A percentile compares a stretch with the other conserved stretches of the same genome.
Conservation (phyloP, 37 sponge, comb jelly and placozoan species). For the Geodia barretti region DNA sequence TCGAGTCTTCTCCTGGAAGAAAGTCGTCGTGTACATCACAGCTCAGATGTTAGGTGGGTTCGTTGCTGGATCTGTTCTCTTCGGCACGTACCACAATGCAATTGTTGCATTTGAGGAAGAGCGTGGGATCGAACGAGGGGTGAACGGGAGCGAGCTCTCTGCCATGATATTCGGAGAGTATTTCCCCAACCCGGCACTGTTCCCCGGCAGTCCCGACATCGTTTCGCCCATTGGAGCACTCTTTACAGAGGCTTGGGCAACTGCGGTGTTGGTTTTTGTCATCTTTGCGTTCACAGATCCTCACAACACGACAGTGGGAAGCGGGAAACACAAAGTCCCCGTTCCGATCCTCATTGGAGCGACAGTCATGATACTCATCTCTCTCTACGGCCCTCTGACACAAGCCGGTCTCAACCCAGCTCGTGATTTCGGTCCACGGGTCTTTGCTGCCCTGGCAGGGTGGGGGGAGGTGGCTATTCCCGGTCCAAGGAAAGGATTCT, state of each 20-base stretch:
- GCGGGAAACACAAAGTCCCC: slow-evolving; percentile 10
- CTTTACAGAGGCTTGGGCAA: slow-evolving; percentile 38
- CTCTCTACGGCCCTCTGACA: slow-evolving; percentile 42
- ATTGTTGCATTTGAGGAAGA: slow-evolving; percentile 27
- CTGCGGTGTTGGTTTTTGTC: slow-evolving; percentile 47
- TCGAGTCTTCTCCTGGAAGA: slow-evolving; percentile 35
- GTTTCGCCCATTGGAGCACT: slow-evolving; percentile 23
- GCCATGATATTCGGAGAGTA: slow-evolving; percentile 69
- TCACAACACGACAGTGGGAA: slow-evolving; percentile 26
- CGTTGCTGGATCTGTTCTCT: slow-evolving; percentile 17
- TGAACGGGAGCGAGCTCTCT: slow-evolving; percentile 12
- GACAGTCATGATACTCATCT: slow-evolving; percentile 39
- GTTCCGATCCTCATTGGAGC: slow-evolving; percentile 44
- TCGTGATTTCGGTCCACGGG: slow-evolving; percentile 72
- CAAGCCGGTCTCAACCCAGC: slow-evolving; percentile 76
- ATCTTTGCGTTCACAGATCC: slow-evolving; percentile 49
- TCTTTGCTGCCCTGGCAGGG: slow-evolving; percentile 56
- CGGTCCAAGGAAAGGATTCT: slow-evolving; percentile 57
- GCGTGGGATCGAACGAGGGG: slow-evolving; percentile 25
- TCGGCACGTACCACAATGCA: slow-evolving; percentile 7
- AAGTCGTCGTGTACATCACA: slow-evolving; percentile 32
- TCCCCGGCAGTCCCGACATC: neutral
- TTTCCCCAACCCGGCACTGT: slow-evolving; percentile 52
- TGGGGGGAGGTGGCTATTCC: slow-evolving; percentile 65
- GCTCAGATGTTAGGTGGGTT: slow-evolving; percentile 36